These are phyloP conservation scores for Drymodes brunneopygia DNA, from an alignment of 2,113 vertebrate species.

Conservation along the genomic window DNA sequence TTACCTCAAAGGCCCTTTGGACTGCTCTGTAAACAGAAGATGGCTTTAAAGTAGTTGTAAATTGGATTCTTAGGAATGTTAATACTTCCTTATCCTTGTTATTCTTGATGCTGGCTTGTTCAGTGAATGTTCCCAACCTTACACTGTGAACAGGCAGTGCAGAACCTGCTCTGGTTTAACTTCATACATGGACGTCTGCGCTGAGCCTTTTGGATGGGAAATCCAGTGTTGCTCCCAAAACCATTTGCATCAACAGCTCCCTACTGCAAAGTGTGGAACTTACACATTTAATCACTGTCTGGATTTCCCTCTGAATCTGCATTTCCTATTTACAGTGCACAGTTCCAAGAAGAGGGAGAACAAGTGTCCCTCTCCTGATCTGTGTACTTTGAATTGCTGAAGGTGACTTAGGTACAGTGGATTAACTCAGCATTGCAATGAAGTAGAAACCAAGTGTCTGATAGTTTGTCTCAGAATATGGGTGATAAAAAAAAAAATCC, in stretches of 20 bases:
- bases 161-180: not conserved
- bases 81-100: not conserved
- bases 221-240: not conserved
- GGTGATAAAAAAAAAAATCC: not conserved
- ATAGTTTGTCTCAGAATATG: not conserved
- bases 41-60: not conserved
- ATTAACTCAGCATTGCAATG: not conserved
- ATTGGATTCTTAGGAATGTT: not conserved
- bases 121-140: not conserved
- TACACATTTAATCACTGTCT: not conserved
- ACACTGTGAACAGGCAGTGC: not conserved
- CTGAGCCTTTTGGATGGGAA: not conserved
- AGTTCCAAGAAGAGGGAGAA: not conserved
- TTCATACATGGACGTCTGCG: not conserved
- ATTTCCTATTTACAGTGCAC: not conserved
- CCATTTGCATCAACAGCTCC: not conserved
- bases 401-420: not conserved
- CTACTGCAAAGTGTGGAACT: not conserved
- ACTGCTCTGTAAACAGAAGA: not conserved
- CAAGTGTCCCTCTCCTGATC: not conserved
- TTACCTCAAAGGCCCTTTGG: not conserved
- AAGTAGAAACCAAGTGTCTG: not conserved
- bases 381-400: not conserved
- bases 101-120: not conserved
- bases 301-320: not conserved